Evolutionary conservation across 2,797 vertebrate genomes (phyloP).

Genomic region (Galaxias olidus): DNA sequence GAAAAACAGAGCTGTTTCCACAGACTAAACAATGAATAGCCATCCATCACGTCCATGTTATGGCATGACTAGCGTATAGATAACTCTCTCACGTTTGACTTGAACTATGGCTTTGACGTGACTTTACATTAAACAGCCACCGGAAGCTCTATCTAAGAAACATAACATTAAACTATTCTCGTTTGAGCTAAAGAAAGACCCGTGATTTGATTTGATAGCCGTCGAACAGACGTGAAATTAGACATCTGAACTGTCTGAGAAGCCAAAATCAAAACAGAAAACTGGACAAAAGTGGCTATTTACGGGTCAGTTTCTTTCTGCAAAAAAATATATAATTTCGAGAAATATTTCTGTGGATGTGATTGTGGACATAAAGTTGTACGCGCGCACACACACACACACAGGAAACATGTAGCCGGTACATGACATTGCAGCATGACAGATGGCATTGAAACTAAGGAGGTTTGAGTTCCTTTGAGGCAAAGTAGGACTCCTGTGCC

Average conservation of each 20-base stretch:
- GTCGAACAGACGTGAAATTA: slow-evolving; percentile 60
- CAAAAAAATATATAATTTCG: slow-evolving; percentile 39
- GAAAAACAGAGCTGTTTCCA: slow-evolving; percentile 31
- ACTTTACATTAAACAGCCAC: slow-evolving; percentile 40
- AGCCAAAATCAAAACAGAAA: slow-evolving; percentile 34
- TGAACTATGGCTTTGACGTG: slow-evolving; percentile 29
- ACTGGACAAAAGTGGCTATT: slow-evolving; percentile 25
- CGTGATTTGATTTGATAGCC: slow-evolving; percentile 42
- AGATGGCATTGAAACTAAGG: slow-evolving; percentile 58
- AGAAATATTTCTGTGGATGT: slow-evolving; percentile 42
- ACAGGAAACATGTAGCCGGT: slow-evolving; percentile 19
- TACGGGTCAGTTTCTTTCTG: slow-evolving; percentile 38
- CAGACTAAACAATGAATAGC: slow-evolving; percentile 63
- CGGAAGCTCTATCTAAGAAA: slow-evolving; percentile 26
- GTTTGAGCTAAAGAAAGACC: slow-evolving; percentile 46
- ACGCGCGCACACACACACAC: slow-evolving; percentile 19
- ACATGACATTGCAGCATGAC: slow-evolving; percentile 55
- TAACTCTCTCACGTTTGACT: slow-evolving; percentile 36
- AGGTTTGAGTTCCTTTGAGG: slow-evolving; percentile 68
- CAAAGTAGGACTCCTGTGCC: slow-evolving; percentile 63
- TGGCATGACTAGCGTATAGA: slow-evolving; percentile 37
- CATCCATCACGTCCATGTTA: slow-evolving; percentile 58
- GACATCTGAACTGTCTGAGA: slow-evolving; percentile 36
- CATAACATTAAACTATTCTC: slow-evolving; percentile 9
- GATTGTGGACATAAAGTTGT: slow-evolving; percentile 26